Percentiles rank a stretch among this genome's conserved stretches.
phyloP scores from a whole-genome alignment of 2,888 invertebrate genomes.

The Tipula lateralis region DNA sequence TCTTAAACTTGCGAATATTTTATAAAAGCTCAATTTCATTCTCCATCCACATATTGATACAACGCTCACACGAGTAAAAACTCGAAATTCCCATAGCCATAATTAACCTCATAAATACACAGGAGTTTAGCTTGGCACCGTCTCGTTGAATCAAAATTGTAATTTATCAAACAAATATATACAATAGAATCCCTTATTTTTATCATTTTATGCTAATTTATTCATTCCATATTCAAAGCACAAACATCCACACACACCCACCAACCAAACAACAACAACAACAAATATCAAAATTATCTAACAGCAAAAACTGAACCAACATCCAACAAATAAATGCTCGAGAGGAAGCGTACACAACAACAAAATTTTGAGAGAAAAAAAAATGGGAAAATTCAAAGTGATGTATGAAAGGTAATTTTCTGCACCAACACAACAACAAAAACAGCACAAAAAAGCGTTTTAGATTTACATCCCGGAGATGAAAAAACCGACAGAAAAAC shows the following conservation, averaged over 20 bases:
- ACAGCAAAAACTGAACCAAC: neutral
- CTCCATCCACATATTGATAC: neutral
- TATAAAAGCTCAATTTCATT: neutral
- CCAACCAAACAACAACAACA: neutral
- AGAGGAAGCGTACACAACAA: neutral
- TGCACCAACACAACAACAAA: no score
- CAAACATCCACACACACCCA: neutral
- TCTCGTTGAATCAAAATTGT: conserved; percentile 11
- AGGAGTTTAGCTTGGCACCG: neutral
- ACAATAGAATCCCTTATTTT: neutral
- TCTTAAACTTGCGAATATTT: neutral
- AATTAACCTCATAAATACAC: neutral
- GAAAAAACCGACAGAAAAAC: conserved; percentile 24
- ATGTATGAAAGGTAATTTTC: conserved; percentile 24
- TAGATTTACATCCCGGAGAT: conserved; percentile 19
- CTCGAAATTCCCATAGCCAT: neutral
- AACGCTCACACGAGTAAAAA: neutral
- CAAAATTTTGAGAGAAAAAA: neutral
- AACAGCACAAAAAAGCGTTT: conserved; percentile 2
- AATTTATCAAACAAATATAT: conserved; percentile 7
- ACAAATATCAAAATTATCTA: conserved; percentile 13
- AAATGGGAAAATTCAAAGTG: neutral
- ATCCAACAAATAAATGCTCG: neutral
- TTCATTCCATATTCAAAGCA: conserved; percentile 1
- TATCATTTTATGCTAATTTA: conserved; percentile 11